Percentiles rank a stretch among this genome's conserved stretches.
phyloP scores from a whole-genome alignment of 2,797 vertebrate genomes.

The Parotocinclus haroldoi region DNA sequence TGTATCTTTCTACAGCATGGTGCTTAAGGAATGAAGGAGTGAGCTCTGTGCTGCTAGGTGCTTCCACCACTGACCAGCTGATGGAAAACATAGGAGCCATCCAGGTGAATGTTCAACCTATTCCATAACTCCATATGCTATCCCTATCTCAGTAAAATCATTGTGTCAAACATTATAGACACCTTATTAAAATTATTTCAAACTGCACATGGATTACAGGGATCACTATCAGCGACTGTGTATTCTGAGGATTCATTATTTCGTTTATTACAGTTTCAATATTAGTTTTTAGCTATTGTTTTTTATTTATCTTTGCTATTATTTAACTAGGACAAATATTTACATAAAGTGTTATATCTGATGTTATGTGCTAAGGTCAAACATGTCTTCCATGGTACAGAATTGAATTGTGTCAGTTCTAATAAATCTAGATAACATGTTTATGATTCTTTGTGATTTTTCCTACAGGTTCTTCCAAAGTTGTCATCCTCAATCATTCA shows the following conservation, averaged over 20 bases:
- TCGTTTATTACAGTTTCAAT: too few relatives aligned
- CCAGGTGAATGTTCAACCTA: conserved; percentile 76
- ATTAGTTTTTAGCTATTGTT: too few relatives aligned
- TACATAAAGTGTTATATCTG: neutral
- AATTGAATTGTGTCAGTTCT: neutral
- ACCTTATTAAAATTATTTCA: too few relatives aligned
- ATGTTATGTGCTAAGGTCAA: neutral
- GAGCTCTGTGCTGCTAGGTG: conserved; percentile 86
- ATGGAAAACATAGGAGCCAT: conserved; percentile 91
- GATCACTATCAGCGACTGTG: too few relatives aligned
- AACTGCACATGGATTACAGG: too few relatives aligned
- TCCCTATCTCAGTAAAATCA: too few relatives aligned
- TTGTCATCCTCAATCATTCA: conserved; percentile 93
- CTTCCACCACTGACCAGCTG: conserved; percentile 85
- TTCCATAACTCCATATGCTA: too few relatives aligned
- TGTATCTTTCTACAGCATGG: conserved; percentile 80
- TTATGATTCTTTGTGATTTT: neutral
- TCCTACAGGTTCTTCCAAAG: conserved; percentile 90
- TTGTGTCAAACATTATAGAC: too few relatives aligned
- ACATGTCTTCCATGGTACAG: conserved; percentile 1
- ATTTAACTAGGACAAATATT: neutral
- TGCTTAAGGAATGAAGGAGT: conserved; percentile 88
- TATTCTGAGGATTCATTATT: too few relatives aligned
- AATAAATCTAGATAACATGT: neutral
- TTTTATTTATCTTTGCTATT: too few relatives aligned